Conservation (phyloP, 1,140 invertebrate species). For the Zaprionus lachaisei region DNA sequence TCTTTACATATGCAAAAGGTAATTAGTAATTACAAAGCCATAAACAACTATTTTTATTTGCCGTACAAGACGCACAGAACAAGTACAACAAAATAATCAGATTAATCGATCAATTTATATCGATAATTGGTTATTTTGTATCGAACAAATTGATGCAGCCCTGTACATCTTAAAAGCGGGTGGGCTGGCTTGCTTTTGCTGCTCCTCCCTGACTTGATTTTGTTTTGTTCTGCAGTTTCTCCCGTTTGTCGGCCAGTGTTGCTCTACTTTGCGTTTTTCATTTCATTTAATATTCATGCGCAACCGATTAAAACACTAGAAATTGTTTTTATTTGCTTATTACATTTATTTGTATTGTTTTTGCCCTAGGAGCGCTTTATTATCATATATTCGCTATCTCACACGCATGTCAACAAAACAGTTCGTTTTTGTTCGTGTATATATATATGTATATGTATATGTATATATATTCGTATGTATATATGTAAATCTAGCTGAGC, state of each 20-base stretch:
- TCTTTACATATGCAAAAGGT: constrained; percentile 3
- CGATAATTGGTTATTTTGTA: not conserved
- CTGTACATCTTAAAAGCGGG: not conserved
- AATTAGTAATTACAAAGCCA: not conserved
- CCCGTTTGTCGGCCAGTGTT: constrained; percentile 5
- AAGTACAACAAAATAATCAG: not conserved
- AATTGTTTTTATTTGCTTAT: constrained; percentile 13
- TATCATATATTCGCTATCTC: constrained; percentile 34
- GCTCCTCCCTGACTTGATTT: not conserved
- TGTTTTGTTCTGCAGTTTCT: not conserved
- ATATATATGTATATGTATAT: not conserved
- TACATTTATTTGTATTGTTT: constrained; percentile 32
- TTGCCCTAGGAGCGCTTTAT: constrained; percentile 55
- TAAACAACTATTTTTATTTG: not conserved
- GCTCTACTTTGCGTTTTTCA: not conserved
- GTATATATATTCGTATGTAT: not conserved
- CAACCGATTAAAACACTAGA: constrained; percentile 18
- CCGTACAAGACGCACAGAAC: not conserved
- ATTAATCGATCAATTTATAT: constrained; percentile 9
- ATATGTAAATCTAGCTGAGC: not conserved
- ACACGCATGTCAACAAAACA: not conserved
- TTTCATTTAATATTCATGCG: not conserved
- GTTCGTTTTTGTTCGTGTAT: not conserved
- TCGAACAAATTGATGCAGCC: not conserved
- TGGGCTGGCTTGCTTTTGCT: not conserved